Percentiles rank a stretch among this genome's conserved stretches.
These are phyloP conservation scores for Drosophila eugracilis DNA, from an alignment of 1,140 invertebrate genomes.

Conservation along the genomic window DNA sequence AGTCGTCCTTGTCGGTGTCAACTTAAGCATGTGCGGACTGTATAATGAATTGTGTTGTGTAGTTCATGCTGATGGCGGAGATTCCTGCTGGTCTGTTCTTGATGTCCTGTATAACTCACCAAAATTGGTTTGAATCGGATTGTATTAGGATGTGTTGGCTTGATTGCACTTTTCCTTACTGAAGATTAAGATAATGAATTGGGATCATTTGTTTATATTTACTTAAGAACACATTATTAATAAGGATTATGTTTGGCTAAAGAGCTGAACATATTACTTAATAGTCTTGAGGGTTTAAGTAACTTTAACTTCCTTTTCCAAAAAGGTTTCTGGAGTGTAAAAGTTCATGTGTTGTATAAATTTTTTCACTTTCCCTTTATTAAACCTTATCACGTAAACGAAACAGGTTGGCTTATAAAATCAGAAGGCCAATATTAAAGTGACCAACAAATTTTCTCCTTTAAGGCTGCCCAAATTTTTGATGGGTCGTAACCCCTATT, in stretches of 20 bases:
- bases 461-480: slow-evolving; percentile 3
- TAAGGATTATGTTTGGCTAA: too few relatives aligned
- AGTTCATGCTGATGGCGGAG: slow-evolving; percentile 26
- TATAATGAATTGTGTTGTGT: slow-evolving; percentile 43
- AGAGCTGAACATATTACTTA: too few relatives aligned
- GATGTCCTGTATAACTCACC: slow-evolving; percentile 10
- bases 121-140: slow-evolving; percentile 23
- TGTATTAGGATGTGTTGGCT: not conserved
- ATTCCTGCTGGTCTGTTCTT: slow-evolving; percentile 8
- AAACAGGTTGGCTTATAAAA: not conserved
- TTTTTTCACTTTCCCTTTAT: not conserved
- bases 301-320: not conserved
- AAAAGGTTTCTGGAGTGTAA: too few relatives aligned
- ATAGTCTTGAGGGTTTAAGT: not conserved
- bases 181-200: not conserved
- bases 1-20: slow-evolving; percentile 23
- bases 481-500: slow-evolving; percentile 17
- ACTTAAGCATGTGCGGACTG: slow-evolving; percentile 34
- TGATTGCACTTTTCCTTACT: not conserved
- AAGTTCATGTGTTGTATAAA: not conserved
- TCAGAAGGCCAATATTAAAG: slow-evolving; percentile 1
- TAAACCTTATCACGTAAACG: slow-evolving; percentile 4
- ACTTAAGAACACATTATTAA: not conserved
- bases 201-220: not conserved
- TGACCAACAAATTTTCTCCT: not conserved